These are phyloP conservation scores for Heliothis peltigera DNA, from an alignment of 2,888 invertebrate genomes.

Conservation along the genomic window DNA sequence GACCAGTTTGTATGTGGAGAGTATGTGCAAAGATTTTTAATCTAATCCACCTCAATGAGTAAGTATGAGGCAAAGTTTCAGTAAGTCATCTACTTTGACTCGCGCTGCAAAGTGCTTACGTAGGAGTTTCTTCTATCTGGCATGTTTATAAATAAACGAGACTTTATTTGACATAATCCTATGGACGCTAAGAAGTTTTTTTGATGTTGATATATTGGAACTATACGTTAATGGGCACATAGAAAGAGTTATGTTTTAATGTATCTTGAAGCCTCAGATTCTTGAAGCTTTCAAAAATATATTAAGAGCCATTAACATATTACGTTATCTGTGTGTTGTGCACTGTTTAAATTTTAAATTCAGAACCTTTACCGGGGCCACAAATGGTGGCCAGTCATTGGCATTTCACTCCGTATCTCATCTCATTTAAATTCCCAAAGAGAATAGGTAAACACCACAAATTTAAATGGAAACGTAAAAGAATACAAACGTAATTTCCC, in stretches of 20 bases:
- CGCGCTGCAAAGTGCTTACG: not conserved
- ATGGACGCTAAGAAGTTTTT: not conserved
- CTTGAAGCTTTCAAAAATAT: not conserved
- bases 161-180: not conserved
- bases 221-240: not conserved
- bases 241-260: not conserved
- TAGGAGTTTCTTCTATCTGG: not conserved
- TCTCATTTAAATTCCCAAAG: conserved; percentile 34
- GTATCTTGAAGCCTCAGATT: too few species aligned
- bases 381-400: conserved; percentile 7
- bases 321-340: conserved; percentile 8
- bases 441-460: conserved; percentile 15
- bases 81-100: conserved; percentile 12
- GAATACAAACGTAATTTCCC: conserved; percentile 30
- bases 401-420: not conserved
- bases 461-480: conserved; percentile 16
- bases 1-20: not conserved
- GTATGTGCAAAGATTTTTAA: conserved; percentile 34
- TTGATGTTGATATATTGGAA: not conserved
- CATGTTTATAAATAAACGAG: not conserved
- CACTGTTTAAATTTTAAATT: conserved; percentile 9
- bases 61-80: conserved; percentile 25
- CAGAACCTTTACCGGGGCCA: not conserved
- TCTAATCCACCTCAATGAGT: conserved; percentile 13
- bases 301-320: conserved; percentile 6